Percentiles rank a stretch among this genome's conserved stretches.
Conservation (phyloP, 1,140 invertebrate species). For the Drosophila auraria region DNA sequence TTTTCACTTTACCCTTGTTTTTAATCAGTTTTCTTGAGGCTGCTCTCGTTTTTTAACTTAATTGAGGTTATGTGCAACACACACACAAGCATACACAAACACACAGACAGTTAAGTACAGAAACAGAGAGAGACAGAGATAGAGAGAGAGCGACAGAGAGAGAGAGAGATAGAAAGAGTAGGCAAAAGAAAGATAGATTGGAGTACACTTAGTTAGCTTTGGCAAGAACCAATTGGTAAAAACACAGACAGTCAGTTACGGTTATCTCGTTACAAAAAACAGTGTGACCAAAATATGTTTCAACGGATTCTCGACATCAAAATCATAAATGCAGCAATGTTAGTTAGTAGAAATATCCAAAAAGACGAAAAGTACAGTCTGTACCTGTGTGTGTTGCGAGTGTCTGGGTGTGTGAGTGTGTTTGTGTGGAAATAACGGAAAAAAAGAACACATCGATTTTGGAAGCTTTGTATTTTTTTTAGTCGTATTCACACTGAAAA, state of each 20-base stretch:
- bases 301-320: constrained; percentile 65
- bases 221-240: constrained; percentile 74
- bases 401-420: constrained; percentile 20
- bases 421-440: constrained; percentile 41
- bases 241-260: constrained; percentile 77
- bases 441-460: constrained; percentile 45
- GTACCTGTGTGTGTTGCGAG: constrained; percentile 43
- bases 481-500: constrained; percentile 60
- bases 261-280: constrained; percentile 64
- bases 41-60: constrained; percentile 45
- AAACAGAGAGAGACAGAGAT: constrained; percentile 42
- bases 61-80: constrained; percentile 50
- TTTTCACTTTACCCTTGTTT: constrained; percentile 41
- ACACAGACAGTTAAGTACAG: constrained; percentile 43
- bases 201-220: constrained; percentile 79
- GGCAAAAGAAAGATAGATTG: constrained; percentile 60
- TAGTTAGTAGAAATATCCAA: constrained; percentile 75
- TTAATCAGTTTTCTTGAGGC: constrained; percentile 36
- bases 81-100: constrained; percentile 34
- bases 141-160: constrained; percentile 34
- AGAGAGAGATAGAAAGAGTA: constrained; percentile 60
- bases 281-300: constrained; percentile 73
- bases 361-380: constrained; percentile 57
- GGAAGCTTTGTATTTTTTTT: constrained; percentile 15
- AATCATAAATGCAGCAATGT: constrained; percentile 76